Evolutionary conservation across 2,113 vertebrate species (phyloP), one percentile per base, ranked within the genome.

Genomic region (Clinocottus analis): DNA sequence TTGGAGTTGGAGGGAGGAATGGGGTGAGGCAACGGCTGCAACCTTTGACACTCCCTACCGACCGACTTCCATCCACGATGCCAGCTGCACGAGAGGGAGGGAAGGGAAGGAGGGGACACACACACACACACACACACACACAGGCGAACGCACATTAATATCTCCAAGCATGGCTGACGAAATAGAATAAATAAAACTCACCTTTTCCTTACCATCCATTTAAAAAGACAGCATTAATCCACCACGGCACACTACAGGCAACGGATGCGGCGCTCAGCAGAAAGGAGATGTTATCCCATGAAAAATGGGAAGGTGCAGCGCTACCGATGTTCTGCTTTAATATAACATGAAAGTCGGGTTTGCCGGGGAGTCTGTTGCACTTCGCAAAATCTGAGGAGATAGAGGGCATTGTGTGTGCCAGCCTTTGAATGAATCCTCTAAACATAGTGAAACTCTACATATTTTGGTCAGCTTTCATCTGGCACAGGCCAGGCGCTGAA

Each of bases 281-380:
- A 88, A 75, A 72, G 23, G 3, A 87, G 87, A 89, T 78, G 80
- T 67, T 89, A 89, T 91, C 88, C 11, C 27, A 77, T 71, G 84
- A 85, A 66, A 85, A 68, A 77, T 35, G 61, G 58, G 80, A 68
- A 77, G 71, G 77, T 77, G 76, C 78, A 82, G 77, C 56, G 25
- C 59, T 75, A 80, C 53, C 84, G 88, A 85, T 90, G 89, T 89
- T 88, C 77, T 82, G 85, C 87, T 89, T 87, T 88, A 92, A 89
- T 80, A 84, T 72, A 79, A 86, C 85, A 89, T 90, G 80, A 89
- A 90, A 88, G 82, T 87, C 58, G 65, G 60, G 80, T 85, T 83
- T 82, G 72, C 70, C 49, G 88, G 61, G 66, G 66, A 80, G 73
- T 82, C 66, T 85, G 85, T 75, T 84, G 84, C 78, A 86, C 68